phyloP scores from a whole-genome alignment of 2,888 invertebrate species.

The Athalia circularis region DNA sequence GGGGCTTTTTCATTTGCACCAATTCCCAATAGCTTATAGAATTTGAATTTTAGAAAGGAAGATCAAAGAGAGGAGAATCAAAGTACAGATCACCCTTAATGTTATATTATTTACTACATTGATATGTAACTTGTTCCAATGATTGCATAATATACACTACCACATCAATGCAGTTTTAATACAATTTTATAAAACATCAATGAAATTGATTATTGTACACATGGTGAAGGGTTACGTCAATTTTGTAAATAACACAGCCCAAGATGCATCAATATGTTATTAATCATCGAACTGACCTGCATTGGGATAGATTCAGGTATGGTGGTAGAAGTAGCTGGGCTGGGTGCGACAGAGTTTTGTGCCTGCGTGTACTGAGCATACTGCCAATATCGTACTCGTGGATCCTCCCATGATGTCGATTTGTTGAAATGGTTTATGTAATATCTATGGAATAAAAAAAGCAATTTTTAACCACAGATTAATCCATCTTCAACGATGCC shows the following conservation, averaged over 20 bases:
- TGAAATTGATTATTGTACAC: background rate
- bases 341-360: conserved; percentile 67
- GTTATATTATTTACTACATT: background rate
- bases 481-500: background rate
- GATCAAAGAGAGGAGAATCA: too few relatives aligned
- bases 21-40: too few relatives aligned
- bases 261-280: conserved; percentile 21
- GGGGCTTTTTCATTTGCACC: too few relatives aligned
- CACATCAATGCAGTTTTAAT: conserved; percentile 3
- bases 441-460: conserved; percentile 77
- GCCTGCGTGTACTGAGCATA: conserved; percentile 69
- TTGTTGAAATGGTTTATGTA: conserved; percentile 85
- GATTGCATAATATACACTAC: conserved; percentile 19
- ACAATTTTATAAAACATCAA: background rate
- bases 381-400: conserved; percentile 78
- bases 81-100: background rate
- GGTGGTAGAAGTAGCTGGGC: conserved; percentile 75
- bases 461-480: conserved; percentile 28
- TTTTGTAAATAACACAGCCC: background rate
- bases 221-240: background rate
- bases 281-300: conserved; percentile 76
- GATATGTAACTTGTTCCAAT: conserved; percentile 20
- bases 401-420: conserved; percentile 87
- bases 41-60: too few relatives aligned
- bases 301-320: conserved; percentile 79